Percentiles rank a stretch among this genome's conserved stretches.
Evolutionary conservation across 2,888 invertebrate species (phyloP).

Genomic region (Biston stratarius): DNA sequence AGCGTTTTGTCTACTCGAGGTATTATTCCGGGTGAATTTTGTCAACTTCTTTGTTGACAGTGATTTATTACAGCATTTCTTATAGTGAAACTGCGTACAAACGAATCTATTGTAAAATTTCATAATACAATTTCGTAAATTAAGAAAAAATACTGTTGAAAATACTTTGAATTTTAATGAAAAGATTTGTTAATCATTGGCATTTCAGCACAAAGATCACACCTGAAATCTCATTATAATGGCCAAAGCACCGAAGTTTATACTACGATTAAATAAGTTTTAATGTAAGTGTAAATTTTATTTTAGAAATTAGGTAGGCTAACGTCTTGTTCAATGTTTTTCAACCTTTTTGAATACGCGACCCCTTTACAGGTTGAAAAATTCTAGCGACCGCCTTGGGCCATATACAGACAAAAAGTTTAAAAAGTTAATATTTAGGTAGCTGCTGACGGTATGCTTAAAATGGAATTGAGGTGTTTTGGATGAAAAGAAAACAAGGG

Average conservation of each 20-base stretch:
- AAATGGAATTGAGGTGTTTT: too few relatives aligned
- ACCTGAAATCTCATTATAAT: slow-evolving; percentile 64
- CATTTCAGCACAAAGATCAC: slow-evolving; percentile 11
- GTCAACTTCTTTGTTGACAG: slow-evolving; percentile 72
- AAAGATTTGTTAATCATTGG: slow-evolving; percentile 25
- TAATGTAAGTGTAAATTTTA: slow-evolving; percentile 76
- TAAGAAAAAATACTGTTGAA: slow-evolving; percentile 4
- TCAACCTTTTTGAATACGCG: too few relatives aligned
- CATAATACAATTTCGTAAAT: slow-evolving; percentile 16
- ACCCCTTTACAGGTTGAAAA: too few relatives aligned
- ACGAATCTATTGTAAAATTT: slow-evolving; percentile 43
- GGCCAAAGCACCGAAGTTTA: slow-evolving; percentile 83
- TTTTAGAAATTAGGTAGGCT: slow-evolving; percentile 48
- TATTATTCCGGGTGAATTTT: slow-evolving; percentile 59
- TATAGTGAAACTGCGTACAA: slow-evolving; percentile 53
- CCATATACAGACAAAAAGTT: too few relatives aligned
- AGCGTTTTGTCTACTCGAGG: slow-evolving; percentile 61
- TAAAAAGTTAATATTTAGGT: too few relatives aligned
- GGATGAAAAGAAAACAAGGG: too few relatives aligned
- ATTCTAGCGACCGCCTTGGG: too few relatives aligned
- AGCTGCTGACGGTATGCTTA: too few relatives aligned
- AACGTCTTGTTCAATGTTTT: too few relatives aligned
- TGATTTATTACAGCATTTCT: slow-evolving; percentile 71
- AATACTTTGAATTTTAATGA: slow-evolving; percentile 4
- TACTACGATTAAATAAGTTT: slow-evolving; percentile 63